A percentile compares a stretch with the other conserved stretches of the same genome.
Conservation (phyloP, 1,140 invertebrate species). For the Reticulitermes speratus region DNA sequence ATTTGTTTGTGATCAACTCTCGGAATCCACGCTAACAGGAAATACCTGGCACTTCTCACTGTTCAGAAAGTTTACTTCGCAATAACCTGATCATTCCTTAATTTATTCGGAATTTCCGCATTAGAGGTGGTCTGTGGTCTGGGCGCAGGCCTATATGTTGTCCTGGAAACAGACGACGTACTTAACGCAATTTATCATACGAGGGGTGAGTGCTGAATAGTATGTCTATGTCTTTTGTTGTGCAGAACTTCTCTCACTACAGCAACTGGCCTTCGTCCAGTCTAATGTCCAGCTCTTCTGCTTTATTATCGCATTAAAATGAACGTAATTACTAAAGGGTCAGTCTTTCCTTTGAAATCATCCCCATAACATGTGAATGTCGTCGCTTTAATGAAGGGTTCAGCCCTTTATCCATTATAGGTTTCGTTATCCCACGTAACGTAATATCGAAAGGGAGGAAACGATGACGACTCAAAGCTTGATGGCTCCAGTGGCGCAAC, state of each 20-base stretch:
- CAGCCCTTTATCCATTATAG: not conserved
- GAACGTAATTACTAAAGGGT: not conserved
- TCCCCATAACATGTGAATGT: not conserved
- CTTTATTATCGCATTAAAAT: conserved; percentile 4
- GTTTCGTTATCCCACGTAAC: conserved; percentile 4
- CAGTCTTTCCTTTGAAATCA: not conserved
- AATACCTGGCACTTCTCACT: no score
- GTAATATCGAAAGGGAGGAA: not conserved
- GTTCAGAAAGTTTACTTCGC: no score
- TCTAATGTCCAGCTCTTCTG: not conserved
- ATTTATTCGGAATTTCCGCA: no score
- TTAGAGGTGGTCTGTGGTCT: no score
- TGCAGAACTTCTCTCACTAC: not conserved
- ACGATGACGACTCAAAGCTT: not conserved
- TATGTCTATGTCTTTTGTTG: not conserved
- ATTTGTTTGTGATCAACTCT: no score
- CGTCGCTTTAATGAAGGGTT: not conserved
- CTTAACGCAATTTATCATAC: not conserved
- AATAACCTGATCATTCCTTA: no score
- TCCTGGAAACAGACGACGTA: not conserved
- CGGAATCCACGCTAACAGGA: no score
- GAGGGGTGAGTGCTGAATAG: not conserved
- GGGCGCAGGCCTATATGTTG: no score
- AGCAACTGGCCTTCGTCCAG: not conserved
- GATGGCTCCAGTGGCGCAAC: not conserved